Percentiles rank a stretch among this genome's conserved stretches.
Evolutionary conservation across 2,113 vertebrate species (phyloP).

Genomic region (Protobothrops flavoviridis): DNA sequence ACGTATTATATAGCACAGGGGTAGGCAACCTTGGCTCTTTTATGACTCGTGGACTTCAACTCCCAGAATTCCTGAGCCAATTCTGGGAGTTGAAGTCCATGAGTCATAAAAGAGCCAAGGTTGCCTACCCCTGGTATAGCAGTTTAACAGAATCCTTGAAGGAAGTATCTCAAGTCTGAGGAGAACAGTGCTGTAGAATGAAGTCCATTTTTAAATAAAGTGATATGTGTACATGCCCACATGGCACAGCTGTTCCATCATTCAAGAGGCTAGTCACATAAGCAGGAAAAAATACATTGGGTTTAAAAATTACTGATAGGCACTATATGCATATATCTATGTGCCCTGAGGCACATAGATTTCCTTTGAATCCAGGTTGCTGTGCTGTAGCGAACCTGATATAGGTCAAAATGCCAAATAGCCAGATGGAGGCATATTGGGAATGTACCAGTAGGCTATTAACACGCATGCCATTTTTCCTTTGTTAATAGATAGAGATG

Average conservation of each 20-base stretch:
- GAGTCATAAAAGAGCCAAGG: no score
- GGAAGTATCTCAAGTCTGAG: background rate
- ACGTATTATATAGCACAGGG: background rate
- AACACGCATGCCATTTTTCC: background rate
- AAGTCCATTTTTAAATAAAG: background rate
- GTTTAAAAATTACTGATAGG: background rate
- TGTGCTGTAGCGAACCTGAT: background rate
- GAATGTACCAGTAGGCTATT: rapidly evolving
- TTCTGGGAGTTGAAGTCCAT: no score
- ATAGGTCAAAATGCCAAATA: background rate
- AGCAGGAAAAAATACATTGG: background rate
- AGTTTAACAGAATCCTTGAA: background rate
- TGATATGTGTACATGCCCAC: background rate
- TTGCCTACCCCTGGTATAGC: background rate
- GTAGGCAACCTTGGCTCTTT: no score
- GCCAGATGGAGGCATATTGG: background rate
- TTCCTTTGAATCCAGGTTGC: background rate
- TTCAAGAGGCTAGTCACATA: background rate
- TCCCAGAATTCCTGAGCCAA: no score
- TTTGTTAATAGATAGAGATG: slow-evolving; percentile 78
- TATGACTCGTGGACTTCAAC: no score
- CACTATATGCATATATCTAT: background rate
- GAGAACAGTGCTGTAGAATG: background rate
- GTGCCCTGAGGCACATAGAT: background rate
- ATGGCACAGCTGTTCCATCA: background rate